A percentile compares a stretch with the other conserved stretches of the same genome.
Conservation (phyloP, 2,113 vertebrate species). For the Alectura lathami region DNA sequence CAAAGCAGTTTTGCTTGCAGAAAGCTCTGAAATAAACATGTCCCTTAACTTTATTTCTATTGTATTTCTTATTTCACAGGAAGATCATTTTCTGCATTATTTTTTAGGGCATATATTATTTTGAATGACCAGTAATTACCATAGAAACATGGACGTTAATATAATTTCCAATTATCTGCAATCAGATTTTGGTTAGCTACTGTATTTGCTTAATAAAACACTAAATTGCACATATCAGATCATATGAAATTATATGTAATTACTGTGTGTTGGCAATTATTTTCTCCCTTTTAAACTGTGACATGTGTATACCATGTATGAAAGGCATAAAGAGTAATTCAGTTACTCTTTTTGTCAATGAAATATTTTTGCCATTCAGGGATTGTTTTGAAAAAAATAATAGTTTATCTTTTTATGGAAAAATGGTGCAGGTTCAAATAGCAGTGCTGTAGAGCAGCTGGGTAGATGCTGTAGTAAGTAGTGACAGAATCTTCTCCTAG, state of each 20-base stretch:
- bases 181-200: conserved; percentile 67
- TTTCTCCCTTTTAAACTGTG: not conserved
- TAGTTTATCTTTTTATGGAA: not conserved
- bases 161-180: conserved; percentile 71
- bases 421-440: not conserved
- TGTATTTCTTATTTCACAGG: conserved; percentile 75
- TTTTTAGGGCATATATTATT: conserved; percentile 65
- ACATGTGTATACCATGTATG: not conserved
- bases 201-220: conserved; percentile 79
- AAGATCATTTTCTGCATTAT: conserved; percentile 50
- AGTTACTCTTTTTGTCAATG: not conserved
- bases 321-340: not conserved
- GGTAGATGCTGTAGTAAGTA: not conserved
- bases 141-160: conserved; percentile 65
- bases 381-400: not conserved
- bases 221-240: conserved; percentile 64
- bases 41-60: conserved; percentile 79
- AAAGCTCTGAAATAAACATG: conserved; percentile 85
- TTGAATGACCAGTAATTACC: conserved; percentile 70
- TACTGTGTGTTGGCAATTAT: not conserved
- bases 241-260: conserved; percentile 57
- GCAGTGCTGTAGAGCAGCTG: not conserved
- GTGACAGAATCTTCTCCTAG: not conserved
- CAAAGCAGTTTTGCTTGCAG: conserved; percentile 92
- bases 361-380: not conserved